Evolutionary conservation across 2,888 invertebrate species (phyloP).

Genomic region (Xylophagus ater): DNA sequence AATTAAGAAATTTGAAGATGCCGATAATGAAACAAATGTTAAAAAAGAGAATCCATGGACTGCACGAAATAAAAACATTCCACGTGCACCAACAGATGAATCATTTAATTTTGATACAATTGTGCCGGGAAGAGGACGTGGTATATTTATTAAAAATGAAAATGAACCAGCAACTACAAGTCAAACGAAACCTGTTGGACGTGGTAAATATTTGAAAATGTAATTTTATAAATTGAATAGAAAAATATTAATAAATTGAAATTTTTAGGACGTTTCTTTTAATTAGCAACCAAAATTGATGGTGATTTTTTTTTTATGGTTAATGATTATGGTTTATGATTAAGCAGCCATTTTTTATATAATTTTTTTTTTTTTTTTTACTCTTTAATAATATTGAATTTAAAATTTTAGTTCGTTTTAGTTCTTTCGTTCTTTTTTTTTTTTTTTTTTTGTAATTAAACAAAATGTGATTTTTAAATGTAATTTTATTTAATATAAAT

Average conservation of each 20-base stretch:
- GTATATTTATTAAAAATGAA: slow-evolving; percentile 8
- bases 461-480: too few relatives aligned
- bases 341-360: too few relatives aligned
- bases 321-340: too few relatives aligned
- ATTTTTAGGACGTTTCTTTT: slow-evolving; percentile 7
- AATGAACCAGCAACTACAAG: slow-evolving; percentile 2
- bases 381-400: too few relatives aligned
- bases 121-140: slow-evolving; percentile 7
- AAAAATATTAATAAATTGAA: not conserved
- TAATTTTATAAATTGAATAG: not conserved
- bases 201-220: slow-evolving; percentile 4
- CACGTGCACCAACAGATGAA: slow-evolving; percentile 8
- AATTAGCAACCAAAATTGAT: slow-evolving; percentile 4
- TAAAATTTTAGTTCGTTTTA: too few relatives aligned
- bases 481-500: too few relatives aligned
- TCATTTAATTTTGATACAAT: slow-evolving; percentile 10
- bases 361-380: too few relatives aligned
- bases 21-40: too few relatives aligned
- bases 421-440: too few relatives aligned
- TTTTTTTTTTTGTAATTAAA: too few relatives aligned
- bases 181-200: slow-evolving; percentile 4
- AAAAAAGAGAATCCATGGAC: slow-evolving; percentile 10
- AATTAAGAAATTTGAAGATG: too few relatives aligned
- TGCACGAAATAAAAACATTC: slow-evolving; percentile 5
- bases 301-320: not conserved